Conservation (phyloP, 1,140 invertebrate species). For the Asbolus verrucosus region DNA sequence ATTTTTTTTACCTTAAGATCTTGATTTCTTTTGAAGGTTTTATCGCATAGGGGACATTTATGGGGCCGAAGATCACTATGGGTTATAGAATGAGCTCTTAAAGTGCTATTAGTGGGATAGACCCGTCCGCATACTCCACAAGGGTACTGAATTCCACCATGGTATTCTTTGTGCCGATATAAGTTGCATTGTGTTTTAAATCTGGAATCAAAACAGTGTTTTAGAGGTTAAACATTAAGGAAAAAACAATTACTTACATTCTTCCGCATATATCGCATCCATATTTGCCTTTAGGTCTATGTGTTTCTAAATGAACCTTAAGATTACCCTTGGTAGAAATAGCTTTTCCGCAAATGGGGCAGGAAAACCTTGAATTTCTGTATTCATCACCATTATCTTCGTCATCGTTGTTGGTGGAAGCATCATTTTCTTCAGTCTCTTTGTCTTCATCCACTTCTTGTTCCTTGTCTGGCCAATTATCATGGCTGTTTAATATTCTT, state of each 20-base stretch:
- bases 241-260: too few species aligned
- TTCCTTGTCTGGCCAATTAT: slow-evolving; percentile 44
- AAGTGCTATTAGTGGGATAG: slow-evolving; percentile 77
- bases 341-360: slow-evolving; percentile 73
- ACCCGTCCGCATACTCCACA: slow-evolving; percentile 77
- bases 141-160: slow-evolving; percentile 73
- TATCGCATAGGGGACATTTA: slow-evolving; percentile 78
- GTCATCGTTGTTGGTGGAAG: slow-evolving; percentile 39
- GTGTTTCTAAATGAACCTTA: slow-evolving; percentile 75
- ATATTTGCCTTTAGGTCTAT: slow-evolving; percentile 73
- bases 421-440: slow-evolving; percentile 41
- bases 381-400: slow-evolving; percentile 27
- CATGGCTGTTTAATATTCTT: slow-evolving; percentile 49
- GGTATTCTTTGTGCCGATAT: slow-evolving; percentile 75
- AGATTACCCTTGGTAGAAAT: slow-evolving; percentile 75
- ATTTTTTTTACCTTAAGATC: slow-evolving; percentile 72
- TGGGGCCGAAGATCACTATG: slow-evolving; percentile 78
- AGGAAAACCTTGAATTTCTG: slow-evolving; percentile 57
- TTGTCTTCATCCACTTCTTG: slow-evolving; percentile 40
- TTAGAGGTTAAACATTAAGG: too few species aligned
- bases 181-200: slow-evolving; percentile 79
- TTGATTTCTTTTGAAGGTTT: slow-evolving; percentile 81
- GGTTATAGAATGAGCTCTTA: slow-evolving; percentile 78
- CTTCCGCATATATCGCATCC: slow-evolving; percentile 77
- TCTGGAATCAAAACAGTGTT: too few species aligned